Base-by-base conservation (phyloP, 2,113 vertebrate species). In the Ptilorrhoa leucosticta region DNA sequence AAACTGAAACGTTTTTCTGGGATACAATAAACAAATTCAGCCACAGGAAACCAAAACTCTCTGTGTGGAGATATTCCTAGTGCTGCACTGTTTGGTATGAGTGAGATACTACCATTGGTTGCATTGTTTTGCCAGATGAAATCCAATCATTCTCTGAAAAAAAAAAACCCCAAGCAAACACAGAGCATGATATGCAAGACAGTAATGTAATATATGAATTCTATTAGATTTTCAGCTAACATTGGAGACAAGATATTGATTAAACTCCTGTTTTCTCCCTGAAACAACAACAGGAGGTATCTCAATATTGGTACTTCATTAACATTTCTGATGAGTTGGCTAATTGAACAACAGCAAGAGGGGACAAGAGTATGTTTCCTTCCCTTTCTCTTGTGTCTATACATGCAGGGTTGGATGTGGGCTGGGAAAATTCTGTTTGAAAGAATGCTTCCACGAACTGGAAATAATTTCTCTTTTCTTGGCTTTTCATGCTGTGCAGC, bases 41-140 rank as follows among this genome's bases (percentile, higher is more conserved):
- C 13, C 44, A 40, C n/a, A 72, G 37, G 28, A 93, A 87, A 61
- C 4, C 54, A 65, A 60, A 83, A 20, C 3, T 63, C 31, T 8
- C 9, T 14, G 4, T n/a, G 3, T 51, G 4, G 7, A 17, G 2
- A 0, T 31, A 35, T 48, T 82, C 16, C 11, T 37, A 33, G 6
- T 24, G 50, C 35, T 51, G 7, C 10, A 23, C 24, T 80, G 3
- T 15, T 76, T 7, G 21, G 2, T 31, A 19, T 71, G 42, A 87
- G 11, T n/a, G 85, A 45, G 18, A 33, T 30, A 39, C 26, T 54
- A 19, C 21, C 21, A 20, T 8, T 57, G 26, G 9, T 37, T 40
- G 16, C 4, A 7, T 40, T 60, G 11, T 10, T 86, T 72, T 63
- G 22, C 21, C 44, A 30, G 6, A 24, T n/a, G 21, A 37, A 75